A percentile compares a stretch with the other conserved stretches of the same genome.
These are phyloP conservation scores for Cyprinodon variegatus DNA, from an alignment of 2,113 vertebrate genomes.

Conservation along the genomic window DNA sequence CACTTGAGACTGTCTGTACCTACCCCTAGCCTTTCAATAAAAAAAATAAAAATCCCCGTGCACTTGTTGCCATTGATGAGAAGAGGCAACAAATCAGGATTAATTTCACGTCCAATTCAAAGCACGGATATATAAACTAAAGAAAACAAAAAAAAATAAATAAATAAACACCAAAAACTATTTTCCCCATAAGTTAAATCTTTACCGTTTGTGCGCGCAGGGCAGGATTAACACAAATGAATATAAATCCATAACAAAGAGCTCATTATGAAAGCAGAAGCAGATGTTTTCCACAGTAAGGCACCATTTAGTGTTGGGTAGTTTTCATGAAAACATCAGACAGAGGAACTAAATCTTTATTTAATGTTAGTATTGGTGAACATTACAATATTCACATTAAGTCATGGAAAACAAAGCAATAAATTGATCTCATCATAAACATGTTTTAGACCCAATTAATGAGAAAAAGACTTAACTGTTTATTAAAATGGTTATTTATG, in stretches of 20 bases:
- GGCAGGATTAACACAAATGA: neutral
- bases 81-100: slow-evolving; percentile 54
- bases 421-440: neutral
- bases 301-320: neutral
- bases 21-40: slow-evolving; percentile 48
- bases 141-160: too few relatives aligned
- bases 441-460: neutral
- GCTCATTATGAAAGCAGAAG: slow-evolving; percentile 11
- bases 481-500: too few relatives aligned
- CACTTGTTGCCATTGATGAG: slow-evolving; percentile 37
- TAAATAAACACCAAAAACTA: slow-evolving; percentile 20
- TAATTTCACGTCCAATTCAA: slow-evolving; percentile 36
- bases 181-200: neutral
- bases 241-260: slow-evolving; percentile 9
- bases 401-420: neutral
- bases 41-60: slow-evolving; percentile 50
- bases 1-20: slow-evolving; percentile 39
- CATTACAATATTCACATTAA: neutral
- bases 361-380: slow-evolving; percentile 1
- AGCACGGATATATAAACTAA: slow-evolving; percentile 35
- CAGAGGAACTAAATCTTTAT: neutral
- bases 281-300: slow-evolving; percentile 1
- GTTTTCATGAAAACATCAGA: slow-evolving; percentile 17
- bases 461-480: too few relatives aligned
- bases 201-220: neutral